Evolutionary conservation across 2,113 vertebrate genomes (phyloP).

Genomic region (Microtus pennsylvanicus): DNA sequence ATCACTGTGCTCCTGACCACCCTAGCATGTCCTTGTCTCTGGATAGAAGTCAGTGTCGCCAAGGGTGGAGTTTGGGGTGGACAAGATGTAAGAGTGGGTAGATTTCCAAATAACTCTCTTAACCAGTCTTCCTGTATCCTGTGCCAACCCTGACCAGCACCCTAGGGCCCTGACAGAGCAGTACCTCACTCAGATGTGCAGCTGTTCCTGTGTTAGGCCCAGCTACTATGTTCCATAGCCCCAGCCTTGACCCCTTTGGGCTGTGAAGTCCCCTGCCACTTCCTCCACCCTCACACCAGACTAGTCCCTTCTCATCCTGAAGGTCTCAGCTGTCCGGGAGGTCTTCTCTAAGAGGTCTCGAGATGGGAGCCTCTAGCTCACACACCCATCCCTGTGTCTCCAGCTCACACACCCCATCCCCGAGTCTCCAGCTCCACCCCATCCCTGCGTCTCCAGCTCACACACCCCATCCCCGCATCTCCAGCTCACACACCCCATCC

Average conservation of each 20-base stretch:
- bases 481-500: too few species aligned
- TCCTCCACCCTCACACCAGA: neutral
- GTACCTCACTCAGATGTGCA: fast-evolving
- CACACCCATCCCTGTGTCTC: fast-evolving
- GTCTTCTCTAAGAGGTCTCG: neutral
- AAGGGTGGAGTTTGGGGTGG: neutral
- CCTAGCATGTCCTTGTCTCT: neutral
- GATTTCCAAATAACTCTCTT: neutral
- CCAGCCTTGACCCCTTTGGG: neutral
- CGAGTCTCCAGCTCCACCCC: too few species aligned
- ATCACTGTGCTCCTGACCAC: neutral
- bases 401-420: too few species aligned
- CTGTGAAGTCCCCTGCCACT: neutral
- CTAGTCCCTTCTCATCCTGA: neutral
- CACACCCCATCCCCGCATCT: too few species aligned
- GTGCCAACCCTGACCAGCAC: neutral
- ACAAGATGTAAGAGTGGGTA: fast-evolving
- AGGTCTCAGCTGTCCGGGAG: neutral
- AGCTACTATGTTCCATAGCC: fast-evolving
- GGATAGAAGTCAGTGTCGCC: neutral
- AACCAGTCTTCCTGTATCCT: neutral
- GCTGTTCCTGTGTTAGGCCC: neutral
- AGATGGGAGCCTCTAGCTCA: neutral
- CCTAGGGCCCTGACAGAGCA: too few species aligned
- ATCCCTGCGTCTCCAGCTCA: too few species aligned